These are phyloP conservation scores for Paradoxurus hermaphroditus DNA, from an alignment of 2,113 vertebrate species.

Conservation along the genomic window DNA sequence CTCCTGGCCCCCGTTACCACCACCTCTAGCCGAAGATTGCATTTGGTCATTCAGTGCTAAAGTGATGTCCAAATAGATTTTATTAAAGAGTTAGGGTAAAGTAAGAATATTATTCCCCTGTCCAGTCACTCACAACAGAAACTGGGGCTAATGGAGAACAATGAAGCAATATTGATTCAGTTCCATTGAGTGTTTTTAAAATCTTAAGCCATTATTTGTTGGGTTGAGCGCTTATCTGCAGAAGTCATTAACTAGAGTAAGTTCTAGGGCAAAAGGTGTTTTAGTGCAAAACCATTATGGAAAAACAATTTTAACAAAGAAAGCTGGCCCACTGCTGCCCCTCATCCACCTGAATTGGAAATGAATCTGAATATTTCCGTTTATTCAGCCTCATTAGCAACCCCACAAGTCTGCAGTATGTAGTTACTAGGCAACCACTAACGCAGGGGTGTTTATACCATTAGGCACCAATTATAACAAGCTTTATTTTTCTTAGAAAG, in stretches of 20 bases:
- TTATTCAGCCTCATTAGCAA: conserved; percentile 70
- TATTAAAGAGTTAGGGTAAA: not conserved
- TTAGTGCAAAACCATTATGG: conserved; percentile 62
- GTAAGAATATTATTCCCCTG: not conserved
- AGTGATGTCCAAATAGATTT: not conserved
- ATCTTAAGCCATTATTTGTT: not conserved
- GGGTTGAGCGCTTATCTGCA: conserved; percentile 13
- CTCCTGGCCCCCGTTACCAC: not conserved
- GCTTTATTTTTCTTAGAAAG: conserved; percentile 74
- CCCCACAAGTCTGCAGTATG: conserved; percentile 57
- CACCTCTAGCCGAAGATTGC: not conserved
- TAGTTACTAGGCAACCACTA: conserved; percentile 83
- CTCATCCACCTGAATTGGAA: conserved; percentile 46
- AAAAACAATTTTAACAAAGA: conserved; percentile 69
- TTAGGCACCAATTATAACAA: conserved; percentile 84
- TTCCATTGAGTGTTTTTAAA: conserved; percentile 39
- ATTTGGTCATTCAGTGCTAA: not conserved
- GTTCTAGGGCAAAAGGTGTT: conserved; percentile 22
- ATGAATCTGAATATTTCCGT: conserved; percentile 60
- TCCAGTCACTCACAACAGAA: not conserved
- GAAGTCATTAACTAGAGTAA: conserved; percentile 56
- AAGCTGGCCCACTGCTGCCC: conserved; percentile 60
- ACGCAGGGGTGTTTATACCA: conserved; percentile 78
- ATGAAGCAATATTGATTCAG: not conserved
- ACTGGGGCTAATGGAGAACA: not conserved